A percentile compares a stretch with the other conserved stretches of the same genome.
phyloP scores from a whole-genome alignment of 2,888 invertebrate genomes.

The Hymenopus coronatus region DNA sequence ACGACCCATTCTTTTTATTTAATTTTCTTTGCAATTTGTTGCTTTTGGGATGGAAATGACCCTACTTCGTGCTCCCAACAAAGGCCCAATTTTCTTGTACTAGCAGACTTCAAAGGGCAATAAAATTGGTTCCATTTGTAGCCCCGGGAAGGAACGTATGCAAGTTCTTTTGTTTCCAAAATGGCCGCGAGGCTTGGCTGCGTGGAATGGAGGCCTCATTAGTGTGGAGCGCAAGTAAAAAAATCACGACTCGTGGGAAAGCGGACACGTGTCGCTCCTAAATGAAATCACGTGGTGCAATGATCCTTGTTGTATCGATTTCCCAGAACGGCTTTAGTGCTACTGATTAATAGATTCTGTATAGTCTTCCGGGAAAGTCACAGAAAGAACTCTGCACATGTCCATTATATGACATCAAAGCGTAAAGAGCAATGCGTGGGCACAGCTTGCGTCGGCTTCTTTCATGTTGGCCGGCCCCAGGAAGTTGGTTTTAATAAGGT shows the following conservation, averaged over 20 bases:
- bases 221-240: neutral
- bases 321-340: neutral
- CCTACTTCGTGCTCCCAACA: neutral
- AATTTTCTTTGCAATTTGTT: neutral
- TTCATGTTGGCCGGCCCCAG: too few relatives aligned
- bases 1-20: neutral
- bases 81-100: constrained; percentile 9
- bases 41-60: neutral
- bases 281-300: neutral
- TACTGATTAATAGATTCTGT: neutral
- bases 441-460: too few relatives aligned
- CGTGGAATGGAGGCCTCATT: neutral
- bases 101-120: constrained; percentile 10
- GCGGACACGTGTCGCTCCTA: neutral
- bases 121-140: constrained; percentile 4
- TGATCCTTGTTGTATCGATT: neutral
- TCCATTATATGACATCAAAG: neutral
- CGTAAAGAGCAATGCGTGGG: too few relatives aligned
- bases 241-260: neutral
- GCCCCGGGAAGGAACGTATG: neutral
- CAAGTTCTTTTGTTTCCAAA: neutral
- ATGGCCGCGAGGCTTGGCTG: neutral
- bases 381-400: neutral
- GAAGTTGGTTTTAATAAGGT: too few relatives aligned
- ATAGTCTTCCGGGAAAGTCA: neutral